These are phyloP conservation scores for Macrostomum cliftonense DNA, from an alignment of 2,888 invertebrate genomes.

Conservation along the genomic window DNA sequence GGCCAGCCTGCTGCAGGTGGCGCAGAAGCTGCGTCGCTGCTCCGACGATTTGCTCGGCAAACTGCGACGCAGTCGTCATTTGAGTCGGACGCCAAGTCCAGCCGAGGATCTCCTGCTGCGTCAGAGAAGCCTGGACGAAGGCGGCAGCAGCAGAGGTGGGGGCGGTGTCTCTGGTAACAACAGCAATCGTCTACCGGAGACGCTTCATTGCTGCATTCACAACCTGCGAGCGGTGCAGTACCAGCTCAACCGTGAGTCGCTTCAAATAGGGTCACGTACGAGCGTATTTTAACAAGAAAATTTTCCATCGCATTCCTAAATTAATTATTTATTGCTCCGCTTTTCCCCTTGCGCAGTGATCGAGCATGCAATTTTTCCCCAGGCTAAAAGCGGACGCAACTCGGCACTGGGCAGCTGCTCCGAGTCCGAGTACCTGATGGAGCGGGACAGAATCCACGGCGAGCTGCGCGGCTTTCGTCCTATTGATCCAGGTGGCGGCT, in stretches of 20 bases:
- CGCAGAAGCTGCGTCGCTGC: conserved; percentile 36
- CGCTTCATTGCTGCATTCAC: conserved; percentile 26
- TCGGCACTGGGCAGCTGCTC: conserved; percentile 5
- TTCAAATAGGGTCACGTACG: no score
- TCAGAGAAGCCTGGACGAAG: not conserved
- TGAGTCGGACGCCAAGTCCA: conserved; percentile 4
- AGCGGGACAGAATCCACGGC: conserved; percentile 25
- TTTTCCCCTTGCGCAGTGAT: not conserved
- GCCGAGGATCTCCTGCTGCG: not conserved
- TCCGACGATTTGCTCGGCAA: conserved; percentile 40
- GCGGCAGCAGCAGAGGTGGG: conserved; percentile 15
- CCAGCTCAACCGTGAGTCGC: conserved; percentile 39
- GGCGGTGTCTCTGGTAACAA: no score
- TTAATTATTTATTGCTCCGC: no score
- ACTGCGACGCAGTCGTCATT: conserved; percentile 20
- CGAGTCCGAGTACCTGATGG: conserved; percentile 19
- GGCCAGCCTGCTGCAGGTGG: no score
- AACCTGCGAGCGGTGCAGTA: conserved; percentile 42
- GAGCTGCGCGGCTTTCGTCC: conserved; percentile 31
- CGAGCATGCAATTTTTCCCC: conserved; percentile 1
- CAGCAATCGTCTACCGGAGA: conserved; percentile 41
- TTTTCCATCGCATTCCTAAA: no score
- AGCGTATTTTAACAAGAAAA: no score
- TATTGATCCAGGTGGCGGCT: no score
- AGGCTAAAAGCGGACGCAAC: conserved; percentile 2